These are phyloP conservation scores for Harmothoe impar DNA, from an alignment of 2,888 invertebrate genomes.

Conservation along the genomic window DNA sequence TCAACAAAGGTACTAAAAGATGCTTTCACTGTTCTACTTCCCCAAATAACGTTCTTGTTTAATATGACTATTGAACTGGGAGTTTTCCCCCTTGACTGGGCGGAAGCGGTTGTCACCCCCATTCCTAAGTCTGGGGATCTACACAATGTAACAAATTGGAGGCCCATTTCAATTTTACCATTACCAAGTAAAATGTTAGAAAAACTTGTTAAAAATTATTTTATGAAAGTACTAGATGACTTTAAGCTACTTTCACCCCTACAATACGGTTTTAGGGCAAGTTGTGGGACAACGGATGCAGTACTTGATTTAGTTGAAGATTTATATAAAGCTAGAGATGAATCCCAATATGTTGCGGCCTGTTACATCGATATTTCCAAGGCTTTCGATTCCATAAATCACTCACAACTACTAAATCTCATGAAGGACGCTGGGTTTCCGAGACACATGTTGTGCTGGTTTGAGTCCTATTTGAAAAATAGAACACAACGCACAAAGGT, in stretches of 20 bases:
- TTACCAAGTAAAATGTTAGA: too few relatives aligned
- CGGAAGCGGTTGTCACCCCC: too few relatives aligned
- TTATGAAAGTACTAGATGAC: neutral
- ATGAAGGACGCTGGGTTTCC: neutral
- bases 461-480: neutral
- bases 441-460: neutral
- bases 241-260: neutral
- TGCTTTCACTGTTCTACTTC: too few relatives aligned
- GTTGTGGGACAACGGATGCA: neutral
- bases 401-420: neutral
- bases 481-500: neutral
- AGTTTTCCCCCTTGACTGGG: too few relatives aligned
- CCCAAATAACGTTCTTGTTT: too few relatives aligned
- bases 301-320: neutral
- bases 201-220: neutral
- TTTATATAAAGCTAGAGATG: neutral
- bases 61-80: too few relatives aligned
- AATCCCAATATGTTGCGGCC: neutral
- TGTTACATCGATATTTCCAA: neutral
- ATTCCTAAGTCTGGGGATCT: too few relatives aligned
- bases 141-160: too few relatives aligned
- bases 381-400: neutral
- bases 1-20: too few relatives aligned
- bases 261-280: neutral
- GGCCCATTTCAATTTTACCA: too few relatives aligned